Conservation (phyloP, 1,140 invertebrate genomes). For the Dinoponera quadriceps region DNA sequence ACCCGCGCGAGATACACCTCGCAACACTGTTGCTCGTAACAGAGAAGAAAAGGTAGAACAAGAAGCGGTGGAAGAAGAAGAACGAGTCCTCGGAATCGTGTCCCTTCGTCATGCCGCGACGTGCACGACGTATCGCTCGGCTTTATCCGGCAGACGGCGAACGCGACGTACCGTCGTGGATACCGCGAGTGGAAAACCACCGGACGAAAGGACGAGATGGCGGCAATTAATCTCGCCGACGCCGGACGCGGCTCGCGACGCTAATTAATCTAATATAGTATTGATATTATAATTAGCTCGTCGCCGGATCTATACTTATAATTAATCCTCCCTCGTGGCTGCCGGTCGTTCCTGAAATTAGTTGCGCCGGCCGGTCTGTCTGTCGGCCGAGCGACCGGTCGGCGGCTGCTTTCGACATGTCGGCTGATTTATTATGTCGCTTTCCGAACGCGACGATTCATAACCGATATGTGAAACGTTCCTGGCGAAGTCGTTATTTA, state of each 20-base stretch:
- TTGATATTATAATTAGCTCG: slow-evolving; percentile 82
- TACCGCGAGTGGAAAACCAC: slow-evolving; percentile 1
- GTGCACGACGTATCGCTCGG: slow-evolving; percentile 39
- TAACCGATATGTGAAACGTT: slow-evolving; percentile 24
- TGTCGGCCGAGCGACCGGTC: too few relatives aligned
- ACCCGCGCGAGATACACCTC: slow-evolving; percentile 36
- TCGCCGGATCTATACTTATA: slow-evolving; percentile 43
- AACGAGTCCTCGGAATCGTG: slow-evolving; percentile 30
- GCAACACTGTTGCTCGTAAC: slow-evolving; percentile 16
- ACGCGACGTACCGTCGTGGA: slow-evolving; percentile 47
- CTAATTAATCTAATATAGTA: slow-evolving; percentile 81
- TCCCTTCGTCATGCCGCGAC: slow-evolving; percentile 42
- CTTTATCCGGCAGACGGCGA: slow-evolving; percentile 57
- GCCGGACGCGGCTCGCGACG: slow-evolving; percentile 64
- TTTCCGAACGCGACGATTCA: neutral
- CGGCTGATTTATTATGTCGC: slow-evolving; percentile 60
- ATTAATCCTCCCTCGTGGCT: slow-evolving; percentile 33
- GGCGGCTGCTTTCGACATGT: slow-evolving; percentile 33
- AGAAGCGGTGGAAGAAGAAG: neutral
- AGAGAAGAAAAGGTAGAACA: too few relatives aligned
- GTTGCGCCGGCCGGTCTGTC: neutral
- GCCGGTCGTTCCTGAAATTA: slow-evolving; percentile 34
- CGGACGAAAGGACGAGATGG: slow-evolving; percentile 29
- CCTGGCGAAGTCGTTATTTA: neutral
- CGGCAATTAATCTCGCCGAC: slow-evolving; percentile 78